Conservation (phyloP, 2,797 vertebrate genomes). For the Parambassis ranga region DNA sequence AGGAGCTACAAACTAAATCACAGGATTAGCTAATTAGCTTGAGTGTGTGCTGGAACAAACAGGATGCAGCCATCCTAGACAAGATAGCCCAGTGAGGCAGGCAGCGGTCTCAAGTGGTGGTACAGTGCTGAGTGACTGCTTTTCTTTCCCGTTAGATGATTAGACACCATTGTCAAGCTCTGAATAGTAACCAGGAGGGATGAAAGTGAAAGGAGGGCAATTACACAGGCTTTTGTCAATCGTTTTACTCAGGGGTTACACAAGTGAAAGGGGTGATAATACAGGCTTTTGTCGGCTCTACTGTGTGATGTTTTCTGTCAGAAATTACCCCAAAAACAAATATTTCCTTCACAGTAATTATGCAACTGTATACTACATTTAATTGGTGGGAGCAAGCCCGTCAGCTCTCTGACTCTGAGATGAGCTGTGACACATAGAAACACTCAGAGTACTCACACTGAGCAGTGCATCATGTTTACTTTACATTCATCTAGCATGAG, state of each 20-base stretch:
- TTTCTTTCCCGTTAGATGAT: conserved; percentile 67
- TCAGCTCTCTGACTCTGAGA: conserved; percentile 42
- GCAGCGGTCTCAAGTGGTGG: conserved; percentile 45
- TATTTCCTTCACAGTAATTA: conserved; percentile 56
- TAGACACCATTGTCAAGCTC: conserved; percentile 66
- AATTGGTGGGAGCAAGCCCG: conserved; percentile 44
- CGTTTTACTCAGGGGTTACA: conserved; percentile 54
- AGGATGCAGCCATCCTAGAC: conserved; percentile 54
- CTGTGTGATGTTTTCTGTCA: conserved; percentile 43
- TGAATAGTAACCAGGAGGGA: conserved; percentile 69
- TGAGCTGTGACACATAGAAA: too few species aligned
- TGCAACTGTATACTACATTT: conserved; percentile 49
- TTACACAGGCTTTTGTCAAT: conserved; percentile 67
- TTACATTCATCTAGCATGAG: not conserved
- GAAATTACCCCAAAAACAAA: conserved; percentile 60
- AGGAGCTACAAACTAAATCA: conserved; percentile 19
- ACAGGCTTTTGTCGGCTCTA: conserved; percentile 48
- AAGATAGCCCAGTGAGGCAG: conserved; percentile 38
- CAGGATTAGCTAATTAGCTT: conserved; percentile 64
- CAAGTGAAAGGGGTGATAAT: conserved; percentile 55
- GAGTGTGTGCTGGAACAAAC: conserved; percentile 36
- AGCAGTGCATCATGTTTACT: not conserved
- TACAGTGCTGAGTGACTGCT: conserved; percentile 58
- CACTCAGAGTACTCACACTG: not conserved
- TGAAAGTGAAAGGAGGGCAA: conserved; percentile 65